These are phyloP conservation scores for Plecotus auritus DNA, from an alignment of 2,113 vertebrate species.

Conservation along the genomic window DNA sequence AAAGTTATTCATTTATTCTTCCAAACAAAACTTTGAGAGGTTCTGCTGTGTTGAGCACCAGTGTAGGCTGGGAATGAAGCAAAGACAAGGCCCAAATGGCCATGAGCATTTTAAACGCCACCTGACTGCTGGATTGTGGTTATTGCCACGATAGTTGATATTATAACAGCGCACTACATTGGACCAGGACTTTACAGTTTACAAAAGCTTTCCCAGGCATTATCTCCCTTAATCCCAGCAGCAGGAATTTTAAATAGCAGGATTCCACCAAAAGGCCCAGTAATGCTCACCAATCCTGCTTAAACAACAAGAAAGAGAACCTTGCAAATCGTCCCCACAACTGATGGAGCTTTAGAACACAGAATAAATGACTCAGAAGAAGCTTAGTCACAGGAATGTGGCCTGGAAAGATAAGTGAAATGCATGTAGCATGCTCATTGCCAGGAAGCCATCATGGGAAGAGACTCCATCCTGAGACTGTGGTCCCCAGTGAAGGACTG, in stretches of 20 bases:
- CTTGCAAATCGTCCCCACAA: conserved; percentile 48
- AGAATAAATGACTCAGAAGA: conserved; percentile 52
- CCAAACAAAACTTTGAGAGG: conserved; percentile 9
- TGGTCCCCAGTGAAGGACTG: not conserved
- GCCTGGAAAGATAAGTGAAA: not conserved
- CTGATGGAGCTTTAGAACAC: conserved; percentile 54
- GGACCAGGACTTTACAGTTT: conserved; percentile 62
- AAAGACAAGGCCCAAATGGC: not conserved
- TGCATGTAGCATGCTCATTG: not conserved
- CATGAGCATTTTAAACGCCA: not conserved
- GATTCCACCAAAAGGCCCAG: conserved; percentile 55
- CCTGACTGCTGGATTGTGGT: not conserved
- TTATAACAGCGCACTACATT: conserved; percentile 1
- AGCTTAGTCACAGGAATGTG: conserved; percentile 51
- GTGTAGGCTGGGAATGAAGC: not conserved
- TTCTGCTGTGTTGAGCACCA: not conserved
- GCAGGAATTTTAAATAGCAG: conserved; percentile 68
- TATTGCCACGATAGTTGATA: not conserved
- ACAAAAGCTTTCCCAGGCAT: conserved; percentile 48
- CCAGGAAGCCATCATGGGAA: not conserved
- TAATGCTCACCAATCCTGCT: conserved; percentile 53
- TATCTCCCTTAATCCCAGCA: conserved; percentile 64
- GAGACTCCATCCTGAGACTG: not conserved
- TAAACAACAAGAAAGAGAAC: conserved; percentile 56
- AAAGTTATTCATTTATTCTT: conserved; percentile 14